Evolutionary conservation across 2,888 invertebrate genomes (phyloP).

Genomic region (Ophioninae sp.): DNA sequence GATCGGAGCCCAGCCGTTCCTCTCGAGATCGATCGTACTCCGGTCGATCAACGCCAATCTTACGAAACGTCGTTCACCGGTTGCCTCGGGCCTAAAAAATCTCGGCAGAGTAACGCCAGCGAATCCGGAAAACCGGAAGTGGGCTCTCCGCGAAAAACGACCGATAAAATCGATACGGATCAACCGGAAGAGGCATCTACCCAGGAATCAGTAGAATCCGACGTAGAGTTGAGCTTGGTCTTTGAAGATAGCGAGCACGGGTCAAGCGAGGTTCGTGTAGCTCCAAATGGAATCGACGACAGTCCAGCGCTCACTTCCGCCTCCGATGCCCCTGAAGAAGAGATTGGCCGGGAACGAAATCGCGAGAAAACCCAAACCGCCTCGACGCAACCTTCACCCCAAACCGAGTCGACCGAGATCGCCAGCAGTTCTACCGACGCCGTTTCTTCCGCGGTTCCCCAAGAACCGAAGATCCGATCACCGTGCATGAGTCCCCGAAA

Average conservation of each 20-base stretch:
- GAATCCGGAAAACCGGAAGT: neutral
- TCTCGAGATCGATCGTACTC: slow-evolving; percentile 9
- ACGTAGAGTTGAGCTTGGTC: slow-evolving; percentile 21
- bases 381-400: too few species aligned
- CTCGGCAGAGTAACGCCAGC: neutral
- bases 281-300: neutral
- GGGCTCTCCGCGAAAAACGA: neutral
- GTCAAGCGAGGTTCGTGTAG: neutral
- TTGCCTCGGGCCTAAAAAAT: neutral
- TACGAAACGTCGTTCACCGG: neutral
- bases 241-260: slow-evolving; percentile 24
- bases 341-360: slow-evolving; percentile 7
- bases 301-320: neutral
- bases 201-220: slow-evolving; percentile 13
- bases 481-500: too few species aligned
- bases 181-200: slow-evolving; percentile 4
- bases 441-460: too few species aligned
- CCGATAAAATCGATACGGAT: neutral
- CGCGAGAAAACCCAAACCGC: slow-evolving; percentile 1
- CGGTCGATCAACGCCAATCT: neutral
- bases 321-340: neutral
- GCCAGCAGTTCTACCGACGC: too few species aligned
- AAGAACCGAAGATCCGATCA: too few species aligned
- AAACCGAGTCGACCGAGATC: too few species aligned
- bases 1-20: slow-evolving; percentile 14